Evolutionary conservation across 2,113 vertebrate species (phyloP).

Genomic region (Nothoprocta pentlandii): DNA sequence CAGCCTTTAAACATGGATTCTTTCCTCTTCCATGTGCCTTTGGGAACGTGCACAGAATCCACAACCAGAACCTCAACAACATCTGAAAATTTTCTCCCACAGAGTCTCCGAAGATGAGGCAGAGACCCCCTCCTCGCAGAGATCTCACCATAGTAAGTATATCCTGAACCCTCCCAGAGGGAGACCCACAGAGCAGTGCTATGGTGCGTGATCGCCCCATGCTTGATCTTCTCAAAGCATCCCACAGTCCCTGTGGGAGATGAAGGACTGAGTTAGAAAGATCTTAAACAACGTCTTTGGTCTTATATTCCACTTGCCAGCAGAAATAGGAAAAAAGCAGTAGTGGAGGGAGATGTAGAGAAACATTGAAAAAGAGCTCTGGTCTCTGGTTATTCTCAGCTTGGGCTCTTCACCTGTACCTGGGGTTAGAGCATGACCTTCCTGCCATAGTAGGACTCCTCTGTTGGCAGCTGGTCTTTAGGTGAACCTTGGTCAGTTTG

Average conservation of each 20-base stretch:
- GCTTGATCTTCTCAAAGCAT: neutral
- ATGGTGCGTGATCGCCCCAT: too few relatives aligned
- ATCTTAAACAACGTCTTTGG: too few relatives aligned
- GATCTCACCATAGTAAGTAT: slow-evolving; percentile 96
- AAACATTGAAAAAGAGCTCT: neutral
- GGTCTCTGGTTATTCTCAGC: neutral
- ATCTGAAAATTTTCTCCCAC: slow-evolving; percentile 48
- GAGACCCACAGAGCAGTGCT: neutral
- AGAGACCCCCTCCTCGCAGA: slow-evolving; percentile 94
- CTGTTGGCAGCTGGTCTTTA: neutral
- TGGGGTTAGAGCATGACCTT: neutral
- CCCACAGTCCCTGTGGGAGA: neutral
- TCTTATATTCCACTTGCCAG: neutral
- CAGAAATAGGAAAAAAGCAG: neutral
- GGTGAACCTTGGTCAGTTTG: neutral
- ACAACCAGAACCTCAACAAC: neutral
- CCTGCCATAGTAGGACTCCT: neutral
- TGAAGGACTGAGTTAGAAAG: neutral
- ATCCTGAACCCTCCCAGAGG: neutral
- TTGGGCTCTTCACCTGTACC: neutral
- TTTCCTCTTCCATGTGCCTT: neutral
- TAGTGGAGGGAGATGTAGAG: neutral
- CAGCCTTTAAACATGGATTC: neutral
- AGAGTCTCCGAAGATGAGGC: slow-evolving; percentile 91
- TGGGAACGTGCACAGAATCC: accelerated